Conservation (phyloP, 2,113 vertebrate species). For the Mesocricetus auratus region DNA sequence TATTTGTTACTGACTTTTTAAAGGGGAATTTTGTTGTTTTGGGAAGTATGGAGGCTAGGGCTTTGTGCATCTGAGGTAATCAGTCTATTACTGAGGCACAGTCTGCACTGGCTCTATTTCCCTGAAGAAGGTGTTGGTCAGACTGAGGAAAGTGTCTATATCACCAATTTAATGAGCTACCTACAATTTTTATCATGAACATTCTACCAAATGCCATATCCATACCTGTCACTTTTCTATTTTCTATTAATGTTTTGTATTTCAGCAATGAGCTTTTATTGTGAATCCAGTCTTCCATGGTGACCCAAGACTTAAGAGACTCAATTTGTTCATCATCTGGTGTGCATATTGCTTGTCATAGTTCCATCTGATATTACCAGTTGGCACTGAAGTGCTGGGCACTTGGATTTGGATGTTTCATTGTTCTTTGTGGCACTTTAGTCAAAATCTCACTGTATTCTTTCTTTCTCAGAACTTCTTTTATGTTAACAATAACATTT, state of each 20-base stretch:
- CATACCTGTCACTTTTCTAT: neutral
- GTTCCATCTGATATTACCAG: neutral
- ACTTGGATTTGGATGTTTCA: neutral
- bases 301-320: neutral
- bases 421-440: neutral
- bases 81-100: too few species aligned
- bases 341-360: neutral
- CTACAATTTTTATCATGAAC: conserved; percentile 24
- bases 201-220: neutral
- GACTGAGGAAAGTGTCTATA: neutral
- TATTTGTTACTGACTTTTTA: neutral
- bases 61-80: neutral
- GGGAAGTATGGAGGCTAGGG: neutral
- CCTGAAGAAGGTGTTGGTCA: neutral
- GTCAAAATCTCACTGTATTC: neutral
- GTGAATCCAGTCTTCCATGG: neutral
- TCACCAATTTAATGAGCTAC: neutral
- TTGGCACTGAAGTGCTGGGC: neutral
- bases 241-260: neutral
- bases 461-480: neutral
- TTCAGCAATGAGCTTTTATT: neutral
- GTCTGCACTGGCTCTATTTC: neutral
- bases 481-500: neutral
- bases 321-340: neutral
- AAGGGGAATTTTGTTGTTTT: neutral